Evolutionary conservation across 2,888 invertebrate genomes (phyloP).

Genomic region (Uloborus plumipes): DNA sequence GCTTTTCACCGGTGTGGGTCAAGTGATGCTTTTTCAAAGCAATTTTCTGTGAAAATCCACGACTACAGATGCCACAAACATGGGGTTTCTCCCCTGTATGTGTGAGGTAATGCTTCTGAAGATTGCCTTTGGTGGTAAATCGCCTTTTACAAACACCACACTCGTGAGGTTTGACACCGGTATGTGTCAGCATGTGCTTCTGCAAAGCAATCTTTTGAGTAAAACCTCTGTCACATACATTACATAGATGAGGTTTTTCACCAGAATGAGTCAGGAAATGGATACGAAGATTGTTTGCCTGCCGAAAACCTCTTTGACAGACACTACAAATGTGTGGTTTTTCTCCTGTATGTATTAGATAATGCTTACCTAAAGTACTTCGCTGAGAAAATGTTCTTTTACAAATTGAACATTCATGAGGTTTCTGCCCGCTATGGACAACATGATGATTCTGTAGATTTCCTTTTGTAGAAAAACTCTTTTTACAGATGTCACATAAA

Average conservation of each 20-base stretch:
- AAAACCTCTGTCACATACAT: slow-evolving; percentile 48
- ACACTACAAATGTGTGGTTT: slow-evolving; percentile 54
- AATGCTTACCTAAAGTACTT: slow-evolving; percentile 55
- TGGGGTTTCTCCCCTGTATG: slow-evolving; percentile 56
- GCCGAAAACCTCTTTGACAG: slow-evolving; percentile 46
- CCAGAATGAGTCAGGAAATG: slow-evolving; percentile 57
- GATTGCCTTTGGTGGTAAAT: slow-evolving; percentile 54
- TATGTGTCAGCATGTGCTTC: slow-evolving; percentile 56
- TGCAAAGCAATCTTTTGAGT: slow-evolving; percentile 56
- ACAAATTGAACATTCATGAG: slow-evolving; percentile 54
- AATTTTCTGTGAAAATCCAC: slow-evolving; percentile 47
- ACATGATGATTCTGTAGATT: slow-evolving; percentile 56
- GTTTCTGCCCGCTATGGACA: slow-evolving; percentile 50
- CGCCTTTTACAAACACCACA: slow-evolving; percentile 55
- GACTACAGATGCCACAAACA: slow-evolving; percentile 40
- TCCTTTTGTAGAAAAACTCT: slow-evolving; percentile 56
- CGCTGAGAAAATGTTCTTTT: slow-evolving; percentile 54
- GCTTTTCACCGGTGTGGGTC: slow-evolving; percentile 57
- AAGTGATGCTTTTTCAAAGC: slow-evolving; percentile 49
- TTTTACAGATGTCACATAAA: slow-evolving; percentile 56
- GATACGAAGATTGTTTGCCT: slow-evolving; percentile 53
- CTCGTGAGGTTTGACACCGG: slow-evolving; percentile 52
- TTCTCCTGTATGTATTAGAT: slow-evolving; percentile 52
- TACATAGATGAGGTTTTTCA: slow-evolving; percentile 57
- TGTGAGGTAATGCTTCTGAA: slow-evolving; percentile 55